Evolutionary conservation across 2,888 invertebrate genomes (phyloP).

Genomic region (Drosophila niveifrons): DNA sequence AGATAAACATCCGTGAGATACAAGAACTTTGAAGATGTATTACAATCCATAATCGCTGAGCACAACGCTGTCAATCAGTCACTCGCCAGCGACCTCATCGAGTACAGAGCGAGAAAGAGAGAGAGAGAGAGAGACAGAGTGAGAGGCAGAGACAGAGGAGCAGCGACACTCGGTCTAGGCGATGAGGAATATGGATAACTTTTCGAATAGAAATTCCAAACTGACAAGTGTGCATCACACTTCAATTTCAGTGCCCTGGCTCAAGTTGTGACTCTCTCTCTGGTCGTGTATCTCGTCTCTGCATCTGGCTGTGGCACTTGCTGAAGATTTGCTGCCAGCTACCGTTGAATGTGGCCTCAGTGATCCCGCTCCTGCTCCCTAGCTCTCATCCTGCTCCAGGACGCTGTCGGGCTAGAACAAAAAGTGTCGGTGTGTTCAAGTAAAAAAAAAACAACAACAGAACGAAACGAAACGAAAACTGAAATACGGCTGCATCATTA

Average conservation of each 20-base stretch:
- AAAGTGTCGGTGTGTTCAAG: slow-evolving; percentile 56
- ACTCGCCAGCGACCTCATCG: slow-evolving; percentile 46
- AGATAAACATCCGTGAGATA: slow-evolving; percentile 58
- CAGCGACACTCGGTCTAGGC: neutral
- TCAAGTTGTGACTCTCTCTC: slow-evolving; percentile 8
- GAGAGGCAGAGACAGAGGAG: neutral
- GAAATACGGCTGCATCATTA: slow-evolving; percentile 86
- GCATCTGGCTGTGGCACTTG: slow-evolving; percentile 11
- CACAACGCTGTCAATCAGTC: slow-evolving; percentile 72
- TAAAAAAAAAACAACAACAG: neutral
- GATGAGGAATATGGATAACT: slow-evolving; percentile 69
- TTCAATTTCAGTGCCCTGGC: slow-evolving; percentile 44
- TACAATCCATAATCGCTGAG: slow-evolving; percentile 77
- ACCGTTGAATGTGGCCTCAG: slow-evolving; percentile 49
- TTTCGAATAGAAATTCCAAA: slow-evolving; percentile 75
- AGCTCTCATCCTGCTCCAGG: slow-evolving; percentile 8
- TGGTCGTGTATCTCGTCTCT: slow-evolving; percentile 8
- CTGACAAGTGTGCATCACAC: slow-evolving; percentile 69
- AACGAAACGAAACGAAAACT: slow-evolving; percentile 83
- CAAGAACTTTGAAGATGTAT: slow-evolving; percentile 66
- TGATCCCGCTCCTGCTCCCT: slow-evolving; percentile 21
- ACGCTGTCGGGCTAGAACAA: slow-evolving; percentile 66
- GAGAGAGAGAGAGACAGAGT: neutral
- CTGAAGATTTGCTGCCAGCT: slow-evolving; percentile 72
- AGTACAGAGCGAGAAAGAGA: slow-evolving; percentile 10